Base-by-base conservation (phyloP, 2,888 invertebrate species). In the Rotaria magnacalcarata region DNA sequence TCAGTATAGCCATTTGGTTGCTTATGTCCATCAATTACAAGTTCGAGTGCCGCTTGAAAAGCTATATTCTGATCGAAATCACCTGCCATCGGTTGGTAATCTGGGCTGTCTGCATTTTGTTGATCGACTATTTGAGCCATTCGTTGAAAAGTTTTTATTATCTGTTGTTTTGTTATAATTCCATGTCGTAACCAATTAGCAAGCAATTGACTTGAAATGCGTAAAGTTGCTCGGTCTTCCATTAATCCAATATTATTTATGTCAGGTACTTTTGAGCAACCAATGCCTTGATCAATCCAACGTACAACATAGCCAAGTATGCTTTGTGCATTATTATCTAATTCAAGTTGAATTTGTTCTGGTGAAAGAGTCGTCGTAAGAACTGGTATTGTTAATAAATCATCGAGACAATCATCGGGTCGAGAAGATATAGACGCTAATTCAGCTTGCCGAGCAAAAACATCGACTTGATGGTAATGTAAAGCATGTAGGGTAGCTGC, bases 141-240 rank as follows among this genome's bases (percentile, higher is more conserved):
- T 34, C 67, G 67, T 67, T 67, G 67, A 67, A 67, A 67, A 34
- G 67, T 67, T 67, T 67, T 6, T 27, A 67, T 34, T 16, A 34
- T 67, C 19, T 67, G 67, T 67, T 67, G 67, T 67, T 34, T 67
- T 0, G 27, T 67, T 19, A 67, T 19, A 34, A 67, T 4, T 34
- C 19, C 7, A 41, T 67, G 67, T 67, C 67, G 67, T 67, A 67
- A 67, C 67, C 67, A 67, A 67, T 67, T 67, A 5, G 67, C 67
- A 67, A 67, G 14, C 24, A 67, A 67, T 67, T 67, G 67, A 67
- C 67, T 67, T 3, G 67, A 34, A 41, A 67, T 67, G 34, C 67
- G 67, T 41, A 67, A 67, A 19, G 67, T 67, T 16, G 67, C 67
- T 67, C 67, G 67, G 34, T 67, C 67, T 67, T 67, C 67, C 67